These are phyloP conservation scores for Cecidostiba fungosa DNA, from an alignment of 2,888 invertebrate genomes.

Conservation along the genomic window DNA sequence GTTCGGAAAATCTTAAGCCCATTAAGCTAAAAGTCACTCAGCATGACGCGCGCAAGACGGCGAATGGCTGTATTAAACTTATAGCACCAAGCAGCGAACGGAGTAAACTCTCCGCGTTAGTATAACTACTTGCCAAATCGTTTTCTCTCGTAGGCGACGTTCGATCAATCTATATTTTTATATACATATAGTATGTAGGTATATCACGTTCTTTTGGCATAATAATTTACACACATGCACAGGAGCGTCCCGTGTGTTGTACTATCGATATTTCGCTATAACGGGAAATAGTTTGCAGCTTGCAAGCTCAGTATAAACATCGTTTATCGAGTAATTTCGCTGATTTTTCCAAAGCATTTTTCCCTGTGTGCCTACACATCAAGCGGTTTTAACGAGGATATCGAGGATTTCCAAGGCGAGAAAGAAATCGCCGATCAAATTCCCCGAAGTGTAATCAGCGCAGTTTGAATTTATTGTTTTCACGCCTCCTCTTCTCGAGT, in stretches of 20 bases:
- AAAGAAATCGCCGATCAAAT: neutral
- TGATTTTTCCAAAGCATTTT: neutral
- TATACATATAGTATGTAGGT: neutral
- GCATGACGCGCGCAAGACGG: conserved; percentile 32
- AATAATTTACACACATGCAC: neutral
- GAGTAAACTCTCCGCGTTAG: neutral
- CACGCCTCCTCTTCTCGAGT: neutral
- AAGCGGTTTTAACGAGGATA: neutral
- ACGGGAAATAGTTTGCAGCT: neutral
- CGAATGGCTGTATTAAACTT: neutral
- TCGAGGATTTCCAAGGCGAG: neutral
- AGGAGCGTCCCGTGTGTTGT: no score
- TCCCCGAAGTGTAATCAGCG: neutral
- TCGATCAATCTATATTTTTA: conserved; percentile 31
- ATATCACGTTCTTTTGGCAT: neutral
- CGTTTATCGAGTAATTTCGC: neutral
- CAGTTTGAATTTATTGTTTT: conserved; percentile 2
- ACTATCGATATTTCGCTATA: neutral
- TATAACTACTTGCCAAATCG: conserved; percentile 30
- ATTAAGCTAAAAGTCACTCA: conserved; percentile 53
- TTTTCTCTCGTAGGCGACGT: conserved; percentile 12
- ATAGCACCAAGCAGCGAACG: neutral
- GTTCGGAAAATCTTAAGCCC: conserved; percentile 28
- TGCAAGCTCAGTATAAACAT: no score
- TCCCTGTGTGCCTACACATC: no score